phyloP scores from a whole-genome alignment of 2,797 vertebrate genomes.

The Taeniopygia guttata region DNA sequence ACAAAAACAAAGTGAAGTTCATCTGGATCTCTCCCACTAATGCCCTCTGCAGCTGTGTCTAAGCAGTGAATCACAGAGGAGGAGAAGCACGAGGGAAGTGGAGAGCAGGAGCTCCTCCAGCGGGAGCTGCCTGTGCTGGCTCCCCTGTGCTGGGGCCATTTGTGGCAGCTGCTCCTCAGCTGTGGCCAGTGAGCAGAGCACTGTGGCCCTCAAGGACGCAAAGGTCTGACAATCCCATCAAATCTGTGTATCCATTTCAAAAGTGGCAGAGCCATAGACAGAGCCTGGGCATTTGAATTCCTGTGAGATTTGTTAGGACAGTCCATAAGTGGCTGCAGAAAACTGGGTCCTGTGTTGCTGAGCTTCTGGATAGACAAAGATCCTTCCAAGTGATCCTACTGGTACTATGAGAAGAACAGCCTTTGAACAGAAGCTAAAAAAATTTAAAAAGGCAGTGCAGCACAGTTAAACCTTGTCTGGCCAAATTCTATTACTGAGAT shows the following conservation, averaged over 20 bases:
- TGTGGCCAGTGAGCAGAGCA: fast-evolving
- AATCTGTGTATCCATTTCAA: neutral
- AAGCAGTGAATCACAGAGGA: neutral
- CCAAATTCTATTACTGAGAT: neutral
- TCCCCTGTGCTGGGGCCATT: fast-evolving
- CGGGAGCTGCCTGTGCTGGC: fast-evolving
- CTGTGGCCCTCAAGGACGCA: neutral
- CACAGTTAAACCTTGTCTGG: neutral
- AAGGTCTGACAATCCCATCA: neutral
- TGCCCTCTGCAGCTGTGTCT: slow-evolving; percentile 18
- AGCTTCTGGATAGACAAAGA: neutral
- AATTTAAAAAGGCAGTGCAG: neutral
- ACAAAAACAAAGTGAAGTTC: neutral
- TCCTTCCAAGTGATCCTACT: neutral
- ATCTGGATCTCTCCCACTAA: slow-evolving; percentile 34
- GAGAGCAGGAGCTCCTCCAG: neutral
- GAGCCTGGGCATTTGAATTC: neutral
- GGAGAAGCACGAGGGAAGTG: neutral
- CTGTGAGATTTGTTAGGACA: neutral
- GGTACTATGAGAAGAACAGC: neutral
- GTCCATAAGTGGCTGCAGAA: neutral
- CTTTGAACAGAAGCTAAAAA: neutral
- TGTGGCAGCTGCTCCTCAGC: neutral
- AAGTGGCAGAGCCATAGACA: neutral
- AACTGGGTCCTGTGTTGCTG: neutral